Base-by-base conservation (phyloP, 2,888 invertebrate genomes). In the Chloromyia formosa region DNA sequence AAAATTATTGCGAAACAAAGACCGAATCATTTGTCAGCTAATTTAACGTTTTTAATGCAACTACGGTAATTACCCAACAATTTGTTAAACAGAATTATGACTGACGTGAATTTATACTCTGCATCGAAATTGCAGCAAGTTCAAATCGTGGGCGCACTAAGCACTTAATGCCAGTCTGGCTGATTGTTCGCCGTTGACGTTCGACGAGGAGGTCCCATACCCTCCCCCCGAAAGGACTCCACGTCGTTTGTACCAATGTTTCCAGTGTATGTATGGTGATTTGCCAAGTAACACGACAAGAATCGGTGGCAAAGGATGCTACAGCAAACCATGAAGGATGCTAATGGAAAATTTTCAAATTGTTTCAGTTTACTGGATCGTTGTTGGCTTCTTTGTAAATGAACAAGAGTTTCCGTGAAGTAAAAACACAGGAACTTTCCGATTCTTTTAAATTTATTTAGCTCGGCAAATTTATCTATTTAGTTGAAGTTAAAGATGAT, bases 11-110 rank as follows among this genome's bases (percentile, higher is more conserved):
- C 20, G 20, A 40, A 73, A 73, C 62, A 62, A 72, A 73, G 58
- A 20, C 69, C 62, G 35, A 61, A n/a, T 49, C 40, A 73, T 73
- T 73, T 73, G 42, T 73, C 73, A 60, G 73, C 53, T 62, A 73
- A 73, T 73, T 73, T 61, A 60, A 62, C 60, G 62, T 73, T 73
- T 62, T 73, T 73, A 53, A 73, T 73, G 73, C 53, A 62, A 62
- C 73, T 27, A 61, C 53, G 73, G 61, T 73, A 73, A 73, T 73
- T 73, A 53, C 49, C 49, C 73, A 73, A 73, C 45, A 73, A 62
- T 73, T 73, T 62, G 23, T 73, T 45, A 60, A 35, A 62, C 60
- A 53, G 73, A 61, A 53, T 73, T 73, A 62, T 62, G 62, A 73
- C 62, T 61, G 35, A 73, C 60, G 27, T 35, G 27, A 61, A 73